Evolutionary conservation across 1,140 invertebrate species (phyloP).

Genomic region (Drosophila erecta): DNA sequence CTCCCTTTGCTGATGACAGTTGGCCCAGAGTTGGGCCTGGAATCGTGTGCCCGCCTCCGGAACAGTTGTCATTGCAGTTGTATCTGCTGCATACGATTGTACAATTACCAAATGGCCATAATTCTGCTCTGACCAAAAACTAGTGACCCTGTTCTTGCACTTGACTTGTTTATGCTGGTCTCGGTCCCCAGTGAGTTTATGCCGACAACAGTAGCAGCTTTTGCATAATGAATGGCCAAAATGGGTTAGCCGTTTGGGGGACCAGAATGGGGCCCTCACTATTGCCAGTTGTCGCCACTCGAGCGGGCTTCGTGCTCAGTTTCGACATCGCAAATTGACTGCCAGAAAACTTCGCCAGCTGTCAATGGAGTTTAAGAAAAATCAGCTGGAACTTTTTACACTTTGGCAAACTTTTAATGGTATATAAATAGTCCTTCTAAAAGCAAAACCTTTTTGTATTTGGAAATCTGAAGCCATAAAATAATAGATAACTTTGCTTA

Average conservation of each 20-base stretch:
- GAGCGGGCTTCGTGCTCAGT: constrained; percentile 10
- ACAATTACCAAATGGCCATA: constrained; percentile 67
- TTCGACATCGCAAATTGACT: constrained; percentile 52
- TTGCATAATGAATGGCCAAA: constrained; percentile 52
- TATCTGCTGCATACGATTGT: constrained; percentile 38
- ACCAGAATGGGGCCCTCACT: neutral
- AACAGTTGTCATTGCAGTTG: constrained; percentile 44
- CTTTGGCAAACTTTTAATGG: neutral
- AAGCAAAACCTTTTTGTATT: too few relatives aligned
- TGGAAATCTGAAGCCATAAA: too few relatives aligned
- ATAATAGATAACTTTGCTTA: too few relatives aligned
- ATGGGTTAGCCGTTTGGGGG: constrained; percentile 21
- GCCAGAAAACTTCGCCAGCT: constrained; percentile 47
- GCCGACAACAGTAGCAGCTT: constrained; percentile 51
- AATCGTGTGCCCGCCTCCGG: constrained; percentile 27
- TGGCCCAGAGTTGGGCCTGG: neutral
- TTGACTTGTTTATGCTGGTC: constrained; percentile 66
- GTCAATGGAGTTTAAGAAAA: constrained; percentile 23
- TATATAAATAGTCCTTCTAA: too few relatives aligned
- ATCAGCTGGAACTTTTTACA: constrained; percentile 25
- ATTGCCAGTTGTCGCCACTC: constrained; percentile 39
- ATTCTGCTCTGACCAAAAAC: constrained; percentile 43
- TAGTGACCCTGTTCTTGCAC: constrained; percentile 49
- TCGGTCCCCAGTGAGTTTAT: constrained; percentile 37
- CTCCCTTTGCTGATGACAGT: constrained; percentile 17